Evolutionary conservation across 92 coral and sea anemone species (phyloP).

Genomic region (Chrysogorgia sp.): DNA sequence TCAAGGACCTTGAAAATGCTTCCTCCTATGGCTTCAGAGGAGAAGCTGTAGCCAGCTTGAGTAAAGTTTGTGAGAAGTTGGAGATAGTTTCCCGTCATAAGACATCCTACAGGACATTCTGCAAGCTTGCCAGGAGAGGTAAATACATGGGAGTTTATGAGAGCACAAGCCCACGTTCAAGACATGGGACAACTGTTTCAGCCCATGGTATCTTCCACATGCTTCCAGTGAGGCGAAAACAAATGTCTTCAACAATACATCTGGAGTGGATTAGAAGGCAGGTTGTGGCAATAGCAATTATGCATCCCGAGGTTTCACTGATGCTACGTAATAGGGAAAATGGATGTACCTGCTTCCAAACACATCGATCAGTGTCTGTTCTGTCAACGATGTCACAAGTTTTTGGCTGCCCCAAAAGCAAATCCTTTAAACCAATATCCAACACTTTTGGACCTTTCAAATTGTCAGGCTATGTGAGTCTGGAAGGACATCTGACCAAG

Average conservation of each 20-base stretch:
- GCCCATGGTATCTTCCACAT: slow-evolving; percentile 70
- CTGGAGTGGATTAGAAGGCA: slow-evolving; percentile 85
- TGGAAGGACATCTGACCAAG: slow-evolving; percentile 74
- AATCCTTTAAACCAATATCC: slow-evolving; percentile 64
- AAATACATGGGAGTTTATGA: slow-evolving; percentile 73
- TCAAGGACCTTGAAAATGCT: slow-evolving; percentile 69
- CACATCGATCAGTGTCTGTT: slow-evolving; percentile 71
- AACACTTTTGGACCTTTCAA: slow-evolving; percentile 54
- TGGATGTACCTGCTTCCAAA: slow-evolving; percentile 75
- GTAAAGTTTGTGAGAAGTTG: slow-evolving; percentile 75
- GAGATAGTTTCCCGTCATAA: slow-evolving; percentile 85
- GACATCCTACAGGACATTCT: slow-evolving; percentile 79
- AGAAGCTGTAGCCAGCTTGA: slow-evolving; percentile 90
- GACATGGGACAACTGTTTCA: slow-evolving; percentile 81
- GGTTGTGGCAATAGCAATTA: slow-evolving; percentile 76
- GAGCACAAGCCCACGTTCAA: slow-evolving; percentile 71
- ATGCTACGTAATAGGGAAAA: slow-evolving; percentile 74
- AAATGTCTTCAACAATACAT: slow-evolving; percentile 69
- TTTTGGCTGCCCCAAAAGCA: slow-evolving; percentile 82
- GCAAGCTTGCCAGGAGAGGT: slow-evolving; percentile 75
- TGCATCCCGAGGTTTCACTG: slow-evolving; percentile 81
- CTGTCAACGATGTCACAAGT: slow-evolving; percentile 81
- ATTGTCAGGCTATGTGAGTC: slow-evolving; percentile 70
- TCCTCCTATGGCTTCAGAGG: slow-evolving; percentile 86
- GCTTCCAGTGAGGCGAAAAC: slow-evolving; percentile 90